A percentile compares a stretch with the other conserved stretches of the same genome.
Evolutionary conservation across 1,140 invertebrate genomes (phyloP).

Genomic region (Zophobas atratus): DNA sequence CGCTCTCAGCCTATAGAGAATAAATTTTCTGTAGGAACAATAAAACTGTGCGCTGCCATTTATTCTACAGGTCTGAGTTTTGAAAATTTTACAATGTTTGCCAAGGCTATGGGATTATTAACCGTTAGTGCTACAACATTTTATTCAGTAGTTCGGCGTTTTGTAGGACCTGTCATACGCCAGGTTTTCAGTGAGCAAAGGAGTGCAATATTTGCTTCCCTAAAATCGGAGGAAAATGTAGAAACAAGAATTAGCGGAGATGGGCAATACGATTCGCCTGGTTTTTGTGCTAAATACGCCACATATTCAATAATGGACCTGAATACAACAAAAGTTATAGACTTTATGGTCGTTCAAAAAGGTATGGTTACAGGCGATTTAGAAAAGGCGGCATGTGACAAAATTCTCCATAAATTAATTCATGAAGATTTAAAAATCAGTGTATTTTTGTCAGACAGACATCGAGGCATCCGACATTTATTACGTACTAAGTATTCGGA

Average conservation of each 20-base stretch:
- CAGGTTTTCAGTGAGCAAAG: no score
- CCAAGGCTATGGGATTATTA: no score
- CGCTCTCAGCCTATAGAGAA: no score
- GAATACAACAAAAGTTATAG: neutral
- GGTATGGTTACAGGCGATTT: slow-evolving; percentile 1
- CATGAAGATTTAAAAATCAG: neutral
- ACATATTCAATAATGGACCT: slow-evolving; percentile 1
- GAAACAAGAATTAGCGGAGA: neutral
- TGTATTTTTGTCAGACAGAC: neutral
- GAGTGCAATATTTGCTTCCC: no score
- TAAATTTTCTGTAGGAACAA: no score
- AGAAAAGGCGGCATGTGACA: neutral
- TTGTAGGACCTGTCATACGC: no score
- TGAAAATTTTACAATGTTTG: no score
- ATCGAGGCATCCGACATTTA: neutral
- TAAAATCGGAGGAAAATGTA: no score
- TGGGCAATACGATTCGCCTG: slow-evolving; percentile 1
- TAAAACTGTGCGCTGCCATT: no score
- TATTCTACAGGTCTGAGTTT: no score
- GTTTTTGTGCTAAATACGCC: slow-evolving; percentile 2
- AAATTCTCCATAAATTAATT: neutral
- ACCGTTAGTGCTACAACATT: no score
- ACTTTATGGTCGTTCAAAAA: neutral
- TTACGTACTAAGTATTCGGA: neutral
- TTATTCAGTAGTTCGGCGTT: no score